Evolutionary conservation across 2,113 vertebrate species (phyloP), one percentile per base, ranked within the genome.

Genomic region (Mirounga angustirostris): DNA sequence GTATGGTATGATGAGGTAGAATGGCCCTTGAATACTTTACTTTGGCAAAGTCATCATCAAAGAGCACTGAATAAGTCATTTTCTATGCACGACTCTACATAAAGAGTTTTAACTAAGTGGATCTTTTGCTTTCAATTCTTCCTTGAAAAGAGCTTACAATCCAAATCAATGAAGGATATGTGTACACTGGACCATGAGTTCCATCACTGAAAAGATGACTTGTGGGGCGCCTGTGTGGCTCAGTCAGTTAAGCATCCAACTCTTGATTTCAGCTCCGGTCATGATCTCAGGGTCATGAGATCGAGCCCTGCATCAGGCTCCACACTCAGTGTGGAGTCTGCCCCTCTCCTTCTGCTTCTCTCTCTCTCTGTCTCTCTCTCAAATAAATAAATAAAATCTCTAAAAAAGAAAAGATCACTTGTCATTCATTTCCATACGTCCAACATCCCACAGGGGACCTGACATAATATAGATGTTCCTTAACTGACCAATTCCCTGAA

Each of bases 71-170:
- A 73, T 52, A 90, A 79, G 33, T 65, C 14, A 33, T 87, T 97
- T 81, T 88, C 54, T 88, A 33, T 71, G 59, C 43, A 71, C 79
- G 24, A 87, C 30, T 21, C 74, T 82, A 78, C 28, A 87, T 71
- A 78, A 96, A 50, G 7, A 59, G 30, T 95, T 89, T 93, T 79
- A 89, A 93, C 19, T 19, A 91, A 67, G 21, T 71, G 14, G 12
- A 54, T 81, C 33, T 85, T 80, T 76, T 80, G 26, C 46, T n/a
- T 81, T 92, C 71, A 46, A 50, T 93, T 95, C 16, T 95, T 82
- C 65, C 50, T 95, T 86, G 52, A 92, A 89, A 94, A 71, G 40
- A 59, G 13, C 21, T 92, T 92, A 89, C 21, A 91, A 79, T 90
- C 7, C 28, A 82, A 85, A 81, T 74, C 54, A 33, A 65, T 71